Evolutionary conservation across 1,140 invertebrate species (phyloP), one percentile per base, ranked within the genome.

Genomic region (Drosophila pseudoobscura): DNA sequence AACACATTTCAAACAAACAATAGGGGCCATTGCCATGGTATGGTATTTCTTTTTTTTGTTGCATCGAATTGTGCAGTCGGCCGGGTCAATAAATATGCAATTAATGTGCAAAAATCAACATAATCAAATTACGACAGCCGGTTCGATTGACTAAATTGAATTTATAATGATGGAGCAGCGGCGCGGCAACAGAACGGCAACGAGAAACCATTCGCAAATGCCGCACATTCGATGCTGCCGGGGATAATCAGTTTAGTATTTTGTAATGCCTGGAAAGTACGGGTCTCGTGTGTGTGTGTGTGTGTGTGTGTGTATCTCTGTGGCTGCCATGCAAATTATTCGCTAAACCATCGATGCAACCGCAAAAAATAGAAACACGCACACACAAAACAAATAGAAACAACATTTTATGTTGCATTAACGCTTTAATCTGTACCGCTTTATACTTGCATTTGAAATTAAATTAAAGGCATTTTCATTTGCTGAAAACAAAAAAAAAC

Each of bases 71-170:
- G 49, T 76, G 64, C 44, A 9, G 20, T 55, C 44, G 20, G 50
- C 3, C 11, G 26, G 41, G 53, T 80, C 78, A 75, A 85, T 80
- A 84, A 84, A 85, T 80, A 65, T 57, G 63, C 63, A 80, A 77
- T 74, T 84, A 80, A 69, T 80, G 76, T 63, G 83, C 56, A 52
- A 65, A 80, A 84, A 80, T 80, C 72, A 85, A 84, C 80, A 84
- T 80, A 84, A 87, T 84, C 78, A 74, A 85, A 84, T 84, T 80
- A 79, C 66, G 66, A 44, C 29, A 39, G 11, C 11, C 35, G 35
- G 24, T 70, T 70, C 69, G 66, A 70, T 70, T 70, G 66, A 51
- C 69, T 76, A 59, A 75, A 74, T 80, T 64, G 52, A 54, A 68
- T 66, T 74, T 56, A 74, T 63, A 73, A 73, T 73, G 64, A 70